phyloP scores from a whole-genome alignment of 2,113 vertebrate genomes.

The Hystrix brachyura region DNA sequence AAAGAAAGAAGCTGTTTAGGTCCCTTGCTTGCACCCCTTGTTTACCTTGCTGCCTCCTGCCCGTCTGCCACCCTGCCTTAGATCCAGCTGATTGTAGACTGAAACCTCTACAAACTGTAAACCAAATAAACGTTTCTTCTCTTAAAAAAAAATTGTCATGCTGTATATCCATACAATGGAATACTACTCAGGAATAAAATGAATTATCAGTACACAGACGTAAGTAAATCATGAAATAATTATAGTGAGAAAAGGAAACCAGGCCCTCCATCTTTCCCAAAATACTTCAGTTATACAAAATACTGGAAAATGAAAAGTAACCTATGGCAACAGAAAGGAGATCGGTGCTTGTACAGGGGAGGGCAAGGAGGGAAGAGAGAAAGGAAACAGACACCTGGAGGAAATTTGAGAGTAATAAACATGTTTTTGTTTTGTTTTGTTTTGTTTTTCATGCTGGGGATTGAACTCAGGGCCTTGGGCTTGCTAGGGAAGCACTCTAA shows the following conservation, averaged over 20 bases:
- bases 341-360: not conserved
- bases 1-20: no score
- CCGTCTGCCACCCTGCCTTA: no score
- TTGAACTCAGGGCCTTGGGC: no score
- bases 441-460: no score
- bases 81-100: no score
- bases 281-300: constrained; percentile 13
- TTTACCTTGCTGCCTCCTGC: no score
- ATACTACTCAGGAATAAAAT: not conserved
- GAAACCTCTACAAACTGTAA: no score
- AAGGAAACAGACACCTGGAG: not conserved
- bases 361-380: not conserved
- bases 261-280: not conserved
- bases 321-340: not conserved
- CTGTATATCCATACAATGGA: not conserved
- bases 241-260: not conserved
- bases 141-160: not conserved
- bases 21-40: no score
- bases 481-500: no score
- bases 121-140: no score
- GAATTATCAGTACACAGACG: not conserved
- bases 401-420: not conserved
- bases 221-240: not conserved
- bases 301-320: not conserved
- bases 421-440: not conserved